Evolutionary conservation across 2,113 vertebrate species (phyloP), one percentile per base, ranked within the genome.

Genomic region (Thryonomys swinderianus): DNA sequence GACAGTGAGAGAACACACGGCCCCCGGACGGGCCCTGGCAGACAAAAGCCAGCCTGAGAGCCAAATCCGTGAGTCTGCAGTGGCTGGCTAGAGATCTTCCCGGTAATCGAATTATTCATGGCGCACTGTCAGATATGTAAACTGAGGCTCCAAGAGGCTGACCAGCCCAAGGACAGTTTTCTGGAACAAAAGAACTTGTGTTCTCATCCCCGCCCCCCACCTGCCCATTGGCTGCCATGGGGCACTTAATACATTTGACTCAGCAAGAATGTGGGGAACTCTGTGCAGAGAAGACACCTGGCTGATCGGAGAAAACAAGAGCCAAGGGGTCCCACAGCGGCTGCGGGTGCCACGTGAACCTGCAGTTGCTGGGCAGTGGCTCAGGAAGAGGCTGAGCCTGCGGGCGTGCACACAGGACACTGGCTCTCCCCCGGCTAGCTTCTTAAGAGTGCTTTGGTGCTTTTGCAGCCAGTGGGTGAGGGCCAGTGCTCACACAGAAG

Each of bases 381-480:
- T 42, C 10, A 10, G 18, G 37, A 20, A 71, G 69, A 71, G 69
- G 37, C 69, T 25, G 37, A 3, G 67, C 21, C 4, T 37, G 4
- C 25, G 10, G 32, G 25, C 27, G 6, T 27, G 45, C 14, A 16
- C 30, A 18, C 30, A 5, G 59, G 30, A 67, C 7, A 88, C 3
- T 0, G 3, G 7, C 40, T 51, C 23, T 4, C 40, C 4, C 32
- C 73, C 48, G 2, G 2, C 2, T 11, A 11, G 7, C 45, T 84
- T 51, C n/a, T 4, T n/a, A 45, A 74, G 20, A 59, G 11, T 7
- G 34, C 27, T 74, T 59, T 23, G 27, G 3, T 23, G 55, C 10
- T 81, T 81, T 59, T 90, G 32, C 27, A 74, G 66, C 30, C n/a
- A 55, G 1, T 11, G 45, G 7, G 59, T n/a, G 78, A 30, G 40